Percentiles rank a stretch among this genome's conserved stretches.
Evolutionary conservation across 1,140 invertebrate species (phyloP).

Genomic region (Pomacea maculata): DNA sequence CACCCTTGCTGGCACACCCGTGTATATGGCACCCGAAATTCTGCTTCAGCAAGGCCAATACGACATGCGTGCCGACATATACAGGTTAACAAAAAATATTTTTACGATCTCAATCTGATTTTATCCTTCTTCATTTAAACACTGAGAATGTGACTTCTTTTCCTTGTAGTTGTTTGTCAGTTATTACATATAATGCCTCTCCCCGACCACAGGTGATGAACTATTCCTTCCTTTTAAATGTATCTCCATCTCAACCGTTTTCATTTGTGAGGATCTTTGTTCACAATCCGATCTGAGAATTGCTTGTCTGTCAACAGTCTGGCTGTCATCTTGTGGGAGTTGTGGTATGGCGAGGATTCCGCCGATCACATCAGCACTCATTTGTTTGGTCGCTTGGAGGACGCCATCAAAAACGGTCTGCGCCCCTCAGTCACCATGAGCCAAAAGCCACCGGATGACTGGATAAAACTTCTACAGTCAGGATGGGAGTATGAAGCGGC

Average conservation of each 20-base stretch:
- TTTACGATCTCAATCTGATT: too few species aligned
- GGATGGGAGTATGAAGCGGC: constrained; percentile 37
- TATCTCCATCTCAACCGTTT: too few species aligned
- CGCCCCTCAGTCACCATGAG: constrained; percentile 35
- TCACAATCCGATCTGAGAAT: too few species aligned
- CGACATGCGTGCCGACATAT: constrained; percentile 45
- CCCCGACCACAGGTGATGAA: too few species aligned
- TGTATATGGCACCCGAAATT: constrained; percentile 59
- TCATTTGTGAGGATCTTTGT: too few species aligned
- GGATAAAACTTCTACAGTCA: constrained; percentile 26
- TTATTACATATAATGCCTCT: too few species aligned
- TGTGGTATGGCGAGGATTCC: constrained; percentile 56
- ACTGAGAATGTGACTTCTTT: too few species aligned
- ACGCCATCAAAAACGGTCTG: constrained; percentile 34
- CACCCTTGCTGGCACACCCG: constrained; percentile 48
- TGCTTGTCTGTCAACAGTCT: constrained; percentile 21
- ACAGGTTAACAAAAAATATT: constrained; percentile 24
- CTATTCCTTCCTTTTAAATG: too few species aligned
- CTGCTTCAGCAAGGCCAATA: constrained; percentile 36
- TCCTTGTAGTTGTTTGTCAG: too few species aligned
- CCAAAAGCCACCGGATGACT: constrained; percentile 30
- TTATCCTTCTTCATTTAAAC: too few species aligned
- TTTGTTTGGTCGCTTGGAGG: constrained; percentile 27
- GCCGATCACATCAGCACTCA: constrained; percentile 40
- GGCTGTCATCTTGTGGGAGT: constrained; percentile 55